Evolutionary conservation across 2,888 invertebrate species (phyloP).

Genomic region (Trissolcus brochymenae): DNA sequence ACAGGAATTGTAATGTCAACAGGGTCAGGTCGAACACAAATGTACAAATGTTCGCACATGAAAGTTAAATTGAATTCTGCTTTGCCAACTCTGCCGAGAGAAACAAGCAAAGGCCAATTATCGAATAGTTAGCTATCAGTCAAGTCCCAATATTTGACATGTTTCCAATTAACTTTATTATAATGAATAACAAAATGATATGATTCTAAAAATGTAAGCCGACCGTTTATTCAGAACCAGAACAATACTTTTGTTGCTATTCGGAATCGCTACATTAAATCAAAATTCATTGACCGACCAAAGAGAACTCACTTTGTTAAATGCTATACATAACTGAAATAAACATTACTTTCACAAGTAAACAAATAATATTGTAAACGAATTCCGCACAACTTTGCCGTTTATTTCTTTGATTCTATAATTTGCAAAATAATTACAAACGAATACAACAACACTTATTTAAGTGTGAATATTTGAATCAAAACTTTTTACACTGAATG

Average conservation of each 20-base stretch:
- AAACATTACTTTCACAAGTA: too few species aligned
- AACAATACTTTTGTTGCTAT: slow-evolving; percentile 45
- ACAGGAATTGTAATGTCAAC: slow-evolving; percentile 51
- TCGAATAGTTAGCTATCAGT: slow-evolving; percentile 51
- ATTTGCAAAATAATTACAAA: too few species aligned
- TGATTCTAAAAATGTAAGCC: slow-evolving; percentile 46
- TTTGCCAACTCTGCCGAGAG: slow-evolving; percentile 53
- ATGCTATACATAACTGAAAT: slow-evolving; percentile 1
- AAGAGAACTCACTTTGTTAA: slow-evolving; percentile 13
- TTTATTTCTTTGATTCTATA: too few species aligned
- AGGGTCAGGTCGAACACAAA: slow-evolving; percentile 44
- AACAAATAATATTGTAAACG: too few species aligned
- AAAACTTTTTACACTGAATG: too few species aligned
- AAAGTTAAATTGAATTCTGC: slow-evolving; percentile 58
- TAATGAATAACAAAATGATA: slow-evolving; percentile 52
- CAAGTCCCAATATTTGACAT: slow-evolving; percentile 55
- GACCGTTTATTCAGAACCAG: slow-evolving; percentile 39
- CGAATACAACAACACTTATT: too few species aligned
- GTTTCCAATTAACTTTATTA: slow-evolving; percentile 55
- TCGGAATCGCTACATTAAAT: slow-evolving; percentile 33
- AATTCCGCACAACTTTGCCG: too few species aligned
- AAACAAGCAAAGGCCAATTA: slow-evolving; percentile 51
- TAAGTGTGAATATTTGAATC: too few species aligned
- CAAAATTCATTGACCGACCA: slow-evolving; percentile 28
- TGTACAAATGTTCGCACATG: slow-evolving; percentile 51